Evolutionary conservation across 2,113 vertebrate genomes (phyloP), one percentile per base, ranked within the genome.

Genomic region (Willisornis vidua): DNA sequence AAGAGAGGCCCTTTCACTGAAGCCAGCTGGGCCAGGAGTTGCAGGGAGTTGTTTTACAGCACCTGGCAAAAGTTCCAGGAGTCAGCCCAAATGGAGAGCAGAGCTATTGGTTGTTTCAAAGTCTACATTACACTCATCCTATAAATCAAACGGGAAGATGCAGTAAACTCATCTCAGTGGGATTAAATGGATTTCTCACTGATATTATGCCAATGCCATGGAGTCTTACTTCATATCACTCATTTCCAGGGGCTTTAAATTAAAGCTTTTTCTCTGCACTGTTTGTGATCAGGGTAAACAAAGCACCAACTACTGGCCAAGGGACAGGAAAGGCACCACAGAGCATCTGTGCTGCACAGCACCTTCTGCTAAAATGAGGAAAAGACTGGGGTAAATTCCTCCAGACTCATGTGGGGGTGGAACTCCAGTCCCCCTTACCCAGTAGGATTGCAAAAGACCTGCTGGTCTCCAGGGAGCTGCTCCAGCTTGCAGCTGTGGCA

Each of bases 101-200:
- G 68, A 63, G 26, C 48, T 74, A 33, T 59, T 68, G 48, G 18
- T 33, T 55, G 22, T 71, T 89, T 93, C 43, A 59, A 76, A 88
- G n/a, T 10, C 72, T 55, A 15, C 35, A 26, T 37, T 66, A n/a
- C 51, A 45, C 14, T 35, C 23, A 26, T 35, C 26, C 48, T n/a
- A 19, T 90, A 94, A 95, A 94, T 93, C 83, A 92, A 75, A 65
- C 8, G 16, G n/a, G 41, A 65, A 85, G 52, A 68, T 19, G 22
- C 4, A 87, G 45, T 80, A 75, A 86, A 78, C 31, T 87, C 37
- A 75, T 79, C 31, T 6, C 3, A 1, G 46, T 37, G 31, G 74
- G 63, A 94, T 91, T 81, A 89, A 72, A 87, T 85, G 24, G 18
- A 82, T 88, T 94, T 91, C 67, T 93, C 4, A 0, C 51, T 80